Conservation (phyloP, 1,140 invertebrate species). For the Bombus polaris region DNA sequence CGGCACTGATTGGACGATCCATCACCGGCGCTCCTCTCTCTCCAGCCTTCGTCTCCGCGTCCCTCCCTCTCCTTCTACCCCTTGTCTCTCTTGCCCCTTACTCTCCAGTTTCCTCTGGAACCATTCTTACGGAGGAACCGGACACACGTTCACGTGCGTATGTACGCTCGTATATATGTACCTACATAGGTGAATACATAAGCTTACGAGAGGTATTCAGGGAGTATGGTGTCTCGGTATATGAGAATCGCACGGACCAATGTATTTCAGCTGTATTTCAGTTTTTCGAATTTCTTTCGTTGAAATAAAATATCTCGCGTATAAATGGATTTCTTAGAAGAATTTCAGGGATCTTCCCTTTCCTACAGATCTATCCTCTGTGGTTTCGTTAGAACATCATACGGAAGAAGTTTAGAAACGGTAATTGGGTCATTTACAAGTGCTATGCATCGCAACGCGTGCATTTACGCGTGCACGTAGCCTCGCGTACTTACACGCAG, state of each 20-base stretch:
- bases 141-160: slow-evolving; percentile 60
- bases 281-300: neutral
- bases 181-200: slow-evolving; percentile 7
- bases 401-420: neutral
- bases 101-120: slow-evolving; percentile 57
- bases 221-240: neutral
- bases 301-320: neutral
- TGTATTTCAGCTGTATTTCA: neutral
- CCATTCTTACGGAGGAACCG: slow-evolving; percentile 64
- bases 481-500: slow-evolving; percentile 37
- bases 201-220: neutral
- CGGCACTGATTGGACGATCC: slow-evolving; percentile 84
- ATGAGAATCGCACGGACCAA: neutral
- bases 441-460: neutral
- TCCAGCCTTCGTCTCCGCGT: slow-evolving; percentile 51
- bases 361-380: neutral
- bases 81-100: slow-evolving; percentile 58
- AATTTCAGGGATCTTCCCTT: neutral
- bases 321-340: neutral
- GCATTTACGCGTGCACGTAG: slow-evolving; percentile 35
- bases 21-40: slow-evolving; percentile 77
- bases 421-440: neutral
- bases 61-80: slow-evolving; percentile 39
- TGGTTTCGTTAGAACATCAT: too few species aligned
- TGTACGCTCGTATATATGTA: slow-evolving; percentile 2